Percentiles rank a stretch among this genome's conserved stretches.
Evolutionary conservation across 1,140 invertebrate species (phyloP).

Genomic region (Tetramorium simillimum): DNA sequence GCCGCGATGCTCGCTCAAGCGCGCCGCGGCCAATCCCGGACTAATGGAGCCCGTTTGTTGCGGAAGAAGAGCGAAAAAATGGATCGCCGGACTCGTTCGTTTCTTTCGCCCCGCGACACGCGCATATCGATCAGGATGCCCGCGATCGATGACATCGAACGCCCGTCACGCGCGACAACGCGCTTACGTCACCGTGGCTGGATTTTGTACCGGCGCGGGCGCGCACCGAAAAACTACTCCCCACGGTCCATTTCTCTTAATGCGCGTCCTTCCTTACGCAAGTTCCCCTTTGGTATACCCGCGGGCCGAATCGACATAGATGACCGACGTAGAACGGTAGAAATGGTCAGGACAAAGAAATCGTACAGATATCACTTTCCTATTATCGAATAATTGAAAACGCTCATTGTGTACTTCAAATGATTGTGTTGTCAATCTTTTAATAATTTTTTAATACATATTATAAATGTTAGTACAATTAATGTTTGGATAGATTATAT

Average conservation of each 20-base stretch:
- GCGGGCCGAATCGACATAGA: background rate
- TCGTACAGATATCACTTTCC: background rate
- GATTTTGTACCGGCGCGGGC: constrained; percentile 48
- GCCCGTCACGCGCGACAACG: constrained; percentile 61
- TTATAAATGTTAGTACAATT: background rate
- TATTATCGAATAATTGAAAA: background rate
- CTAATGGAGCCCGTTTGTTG: constrained; percentile 64
- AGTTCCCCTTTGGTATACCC: background rate
- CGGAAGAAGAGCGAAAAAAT: constrained; percentile 56
- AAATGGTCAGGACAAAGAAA: background rate
- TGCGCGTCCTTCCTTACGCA: constrained; percentile 36
- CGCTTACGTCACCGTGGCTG: constrained; percentile 32
- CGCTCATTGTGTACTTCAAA: background rate
- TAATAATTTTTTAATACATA: no score
- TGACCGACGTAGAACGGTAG: background rate
- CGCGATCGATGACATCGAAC: constrained; percentile 45
- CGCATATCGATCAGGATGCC: constrained; percentile 61
- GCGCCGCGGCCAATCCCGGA: constrained; percentile 64
- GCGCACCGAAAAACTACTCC: constrained; percentile 17
- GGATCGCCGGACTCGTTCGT: constrained; percentile 33
- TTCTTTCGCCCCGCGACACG: constrained; percentile 58
- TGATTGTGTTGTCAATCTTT: background rate
- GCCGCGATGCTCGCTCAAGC: constrained; percentile 66
- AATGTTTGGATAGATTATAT: background rate
- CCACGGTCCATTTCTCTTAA: constrained; percentile 59